These are phyloP conservation scores for Cottoperca gobio DNA, from an alignment of 2,797 vertebrate genomes.

Conservation along the genomic window DNA sequence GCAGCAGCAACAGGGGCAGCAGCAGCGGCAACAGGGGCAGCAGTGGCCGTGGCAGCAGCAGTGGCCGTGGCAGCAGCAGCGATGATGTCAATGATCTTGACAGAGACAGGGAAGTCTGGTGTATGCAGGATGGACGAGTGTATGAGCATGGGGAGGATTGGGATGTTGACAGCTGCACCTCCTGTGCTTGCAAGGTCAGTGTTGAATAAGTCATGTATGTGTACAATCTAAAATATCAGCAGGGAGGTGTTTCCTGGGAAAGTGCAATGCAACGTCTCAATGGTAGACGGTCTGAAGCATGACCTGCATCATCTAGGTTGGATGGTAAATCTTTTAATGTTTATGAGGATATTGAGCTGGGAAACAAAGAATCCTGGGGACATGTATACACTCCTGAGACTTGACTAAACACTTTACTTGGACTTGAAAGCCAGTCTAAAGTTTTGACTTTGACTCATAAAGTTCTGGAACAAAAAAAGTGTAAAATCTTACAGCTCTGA, in stretches of 20 bases:
- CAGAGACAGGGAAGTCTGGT: conserved; percentile 84
- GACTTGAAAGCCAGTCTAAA: not conserved
- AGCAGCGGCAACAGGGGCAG: not conserved
- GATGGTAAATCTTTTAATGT: not conserved
- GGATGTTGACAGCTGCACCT: conserved; percentile 96
- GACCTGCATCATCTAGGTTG: not conserved
- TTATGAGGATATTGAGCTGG: no score
- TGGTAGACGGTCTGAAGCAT: not conserved
- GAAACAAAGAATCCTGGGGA: no score
- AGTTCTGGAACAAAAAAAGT: not conserved
- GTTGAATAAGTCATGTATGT: conserved; percentile 13
- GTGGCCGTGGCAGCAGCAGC: conserved; percentile 36
- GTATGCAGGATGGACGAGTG: conserved; percentile 93
- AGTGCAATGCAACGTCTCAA: not conserved
- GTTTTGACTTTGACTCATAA: not conserved
- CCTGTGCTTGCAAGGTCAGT: conserved; percentile 92
- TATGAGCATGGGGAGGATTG: conserved; percentile 92
- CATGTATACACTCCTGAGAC: no score
- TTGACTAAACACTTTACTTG: not conserved
- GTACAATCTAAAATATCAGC: conserved; percentile 2
- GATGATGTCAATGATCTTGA: conserved; percentile 43
- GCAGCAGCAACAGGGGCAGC: fast-evolving
- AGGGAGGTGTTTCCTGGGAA: conserved; percentile 4
- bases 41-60: no score
- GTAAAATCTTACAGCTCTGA: not conserved